Evolutionary conservation across 2,113 vertebrate species (phyloP).

Genomic region (Sander vitreus): DNA sequence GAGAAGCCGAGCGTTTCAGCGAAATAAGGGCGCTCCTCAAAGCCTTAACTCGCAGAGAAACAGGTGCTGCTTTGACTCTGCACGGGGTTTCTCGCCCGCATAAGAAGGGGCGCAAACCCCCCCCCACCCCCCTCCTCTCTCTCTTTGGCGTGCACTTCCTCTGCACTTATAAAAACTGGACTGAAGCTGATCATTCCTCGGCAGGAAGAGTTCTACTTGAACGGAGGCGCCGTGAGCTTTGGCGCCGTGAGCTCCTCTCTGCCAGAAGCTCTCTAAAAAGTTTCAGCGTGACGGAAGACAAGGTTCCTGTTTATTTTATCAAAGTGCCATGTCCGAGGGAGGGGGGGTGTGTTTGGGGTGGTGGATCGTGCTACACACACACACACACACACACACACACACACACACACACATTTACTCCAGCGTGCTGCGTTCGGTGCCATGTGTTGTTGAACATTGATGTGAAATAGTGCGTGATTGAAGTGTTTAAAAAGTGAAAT

Average conservation of each 20-base stretch:
- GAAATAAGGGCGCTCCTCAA: slow-evolving; percentile 50
- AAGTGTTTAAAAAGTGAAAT: slow-evolving; percentile 71
- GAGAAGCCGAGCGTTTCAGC: slow-evolving; percentile 19
- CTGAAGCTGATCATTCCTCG: slow-evolving; percentile 77
- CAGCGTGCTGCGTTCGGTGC: slow-evolving; percentile 65
- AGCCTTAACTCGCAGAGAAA: slow-evolving; percentile 78
- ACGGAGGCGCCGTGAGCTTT: slow-evolving; percentile 42
- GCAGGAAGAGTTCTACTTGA: slow-evolving; percentile 76
- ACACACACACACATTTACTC: slow-evolving; percentile 36
- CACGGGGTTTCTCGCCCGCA: slow-evolving; percentile 57
- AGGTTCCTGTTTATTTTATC: slow-evolving; percentile 38
- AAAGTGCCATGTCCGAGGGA: slow-evolving; percentile 64
- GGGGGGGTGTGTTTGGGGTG: too few relatives aligned
- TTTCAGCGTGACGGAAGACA: slow-evolving; percentile 11
- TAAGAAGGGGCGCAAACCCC: slow-evolving; percentile 52
- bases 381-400: not conserved
- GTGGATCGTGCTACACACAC: not conserved
- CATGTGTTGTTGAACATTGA: slow-evolving; percentile 62
- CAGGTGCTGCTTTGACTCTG: slow-evolving; percentile 74
- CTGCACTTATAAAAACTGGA: slow-evolving; percentile 68
- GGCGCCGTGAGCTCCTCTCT: slow-evolving; percentile 19
- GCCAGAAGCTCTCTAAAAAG: slow-evolving; percentile 28
- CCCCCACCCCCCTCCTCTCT: not conserved
- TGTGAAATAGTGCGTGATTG: slow-evolving; percentile 70
- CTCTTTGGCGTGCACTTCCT: slow-evolving; percentile 48